Percentiles rank a stretch among this genome's conserved stretches.
phyloP scores from a whole-genome alignment of 2,888 invertebrate genomes.

The Nysson spinosus region DNA sequence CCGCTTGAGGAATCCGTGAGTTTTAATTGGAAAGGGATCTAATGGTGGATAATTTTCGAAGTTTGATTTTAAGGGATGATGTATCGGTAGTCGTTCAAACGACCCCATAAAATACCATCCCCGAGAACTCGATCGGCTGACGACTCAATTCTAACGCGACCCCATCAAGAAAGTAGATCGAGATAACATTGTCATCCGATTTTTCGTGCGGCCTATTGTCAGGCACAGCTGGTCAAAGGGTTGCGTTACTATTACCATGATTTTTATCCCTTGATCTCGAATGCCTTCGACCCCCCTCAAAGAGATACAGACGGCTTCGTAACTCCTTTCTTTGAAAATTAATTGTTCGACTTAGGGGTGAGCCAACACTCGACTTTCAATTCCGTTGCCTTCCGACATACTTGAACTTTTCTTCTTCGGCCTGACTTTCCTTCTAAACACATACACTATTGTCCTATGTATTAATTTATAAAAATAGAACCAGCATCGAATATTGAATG shows the following conservation, averaged over 20 bases:
- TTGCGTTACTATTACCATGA: slow-evolving; percentile 56
- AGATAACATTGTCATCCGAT: slow-evolving; percentile 68
- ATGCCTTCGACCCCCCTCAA: slow-evolving; percentile 34
- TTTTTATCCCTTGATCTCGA: slow-evolving; percentile 51
- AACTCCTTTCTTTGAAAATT: slow-evolving; percentile 54
- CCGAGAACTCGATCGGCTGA: slow-evolving; percentile 44
- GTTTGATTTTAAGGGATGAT: slow-evolving; percentile 33
- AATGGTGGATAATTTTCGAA: slow-evolving; percentile 4
- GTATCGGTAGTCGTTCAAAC: slow-evolving; percentile 7
- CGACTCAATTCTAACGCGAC: slow-evolving; percentile 57
- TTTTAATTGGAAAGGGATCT: too few relatives aligned
- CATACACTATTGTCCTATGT: too few relatives aligned
- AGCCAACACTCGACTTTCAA: slow-evolving; percentile 11
- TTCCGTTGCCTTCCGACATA: background rate
- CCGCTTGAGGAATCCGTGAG: too few relatives aligned
- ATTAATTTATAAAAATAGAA: too few relatives aligned
- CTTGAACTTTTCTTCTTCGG: too few relatives aligned
- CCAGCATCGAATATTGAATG: too few relatives aligned
- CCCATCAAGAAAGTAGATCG: slow-evolving; percentile 60
- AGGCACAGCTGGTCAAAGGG: slow-evolving; percentile 62
- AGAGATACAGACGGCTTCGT: slow-evolving; percentile 41
- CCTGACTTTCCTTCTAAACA: too few relatives aligned
- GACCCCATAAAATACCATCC: slow-evolving; percentile 15
- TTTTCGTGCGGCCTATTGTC: slow-evolving; percentile 62
- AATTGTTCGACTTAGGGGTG: slow-evolving; percentile 40